Conservation (phyloP, 2,113 vertebrate genomes). For the Scatophagus argus region DNA sequence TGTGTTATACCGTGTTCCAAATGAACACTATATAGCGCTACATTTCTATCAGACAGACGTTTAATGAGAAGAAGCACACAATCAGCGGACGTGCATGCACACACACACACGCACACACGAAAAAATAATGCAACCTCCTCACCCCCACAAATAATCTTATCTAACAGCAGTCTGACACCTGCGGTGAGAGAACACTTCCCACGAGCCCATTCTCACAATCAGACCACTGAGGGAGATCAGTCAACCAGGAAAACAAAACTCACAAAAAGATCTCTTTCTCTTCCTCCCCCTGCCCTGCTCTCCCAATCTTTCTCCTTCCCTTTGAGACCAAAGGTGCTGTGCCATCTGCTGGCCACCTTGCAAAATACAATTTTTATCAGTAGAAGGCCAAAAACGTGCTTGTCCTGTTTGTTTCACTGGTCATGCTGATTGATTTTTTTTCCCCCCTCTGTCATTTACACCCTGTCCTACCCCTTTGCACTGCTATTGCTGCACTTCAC, state of each 20-base stretch:
- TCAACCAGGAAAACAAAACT: slow-evolving; percentile 80
- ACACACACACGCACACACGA: slow-evolving; percentile 19
- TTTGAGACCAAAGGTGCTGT: slow-evolving; percentile 72
- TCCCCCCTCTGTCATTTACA: not conserved
- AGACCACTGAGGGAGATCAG: slow-evolving; percentile 79
- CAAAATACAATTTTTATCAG: slow-evolving; percentile 38
- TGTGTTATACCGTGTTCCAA: slow-evolving; percentile 52
- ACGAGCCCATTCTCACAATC: slow-evolving; percentile 77
- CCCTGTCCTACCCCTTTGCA: slow-evolving; percentile 4
- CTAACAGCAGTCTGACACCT: slow-evolving; percentile 81
- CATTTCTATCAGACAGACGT: slow-evolving; percentile 55
- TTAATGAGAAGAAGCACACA: slow-evolving; percentile 62
- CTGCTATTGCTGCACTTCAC: not conserved
- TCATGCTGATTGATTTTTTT: slow-evolving; percentile 10
- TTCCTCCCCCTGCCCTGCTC: slow-evolving; percentile 30
- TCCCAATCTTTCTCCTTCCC: slow-evolving; percentile 28
- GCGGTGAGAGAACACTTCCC: slow-evolving; percentile 78
- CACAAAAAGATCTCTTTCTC: slow-evolving; percentile 63
- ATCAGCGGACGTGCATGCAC: slow-evolving; percentile 15
- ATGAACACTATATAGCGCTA: slow-evolving; percentile 53
- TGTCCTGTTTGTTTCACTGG: not conserved
- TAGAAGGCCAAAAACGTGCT: slow-evolving; percentile 16
- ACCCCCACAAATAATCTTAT: slow-evolving; percentile 81
- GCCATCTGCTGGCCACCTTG: slow-evolving; percentile 79
- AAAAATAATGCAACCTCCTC: slow-evolving; percentile 70